Conservation (phyloP, 1,140 invertebrate species). For the Pentalonia nigronervosa region DNA sequence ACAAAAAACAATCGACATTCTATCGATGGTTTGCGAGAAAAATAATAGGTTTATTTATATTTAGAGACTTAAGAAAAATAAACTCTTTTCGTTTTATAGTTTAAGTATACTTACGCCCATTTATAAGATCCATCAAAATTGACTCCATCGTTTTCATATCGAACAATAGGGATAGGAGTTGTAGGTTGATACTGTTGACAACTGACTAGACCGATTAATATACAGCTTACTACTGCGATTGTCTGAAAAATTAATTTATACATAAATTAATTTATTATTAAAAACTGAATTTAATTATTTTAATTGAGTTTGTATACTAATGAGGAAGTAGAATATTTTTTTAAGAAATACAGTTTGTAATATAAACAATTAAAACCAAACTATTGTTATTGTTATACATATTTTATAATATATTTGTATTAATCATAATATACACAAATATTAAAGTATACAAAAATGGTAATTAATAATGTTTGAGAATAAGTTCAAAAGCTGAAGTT, state of each 20-base stretch:
- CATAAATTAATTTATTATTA: neutral
- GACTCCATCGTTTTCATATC: slow-evolving; percentile 68
- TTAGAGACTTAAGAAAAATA: neutral
- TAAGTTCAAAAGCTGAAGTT: neutral
- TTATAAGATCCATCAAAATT: slow-evolving; percentile 75
- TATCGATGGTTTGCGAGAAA: neutral
- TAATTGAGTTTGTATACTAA: neutral
- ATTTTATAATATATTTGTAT: too few species aligned
- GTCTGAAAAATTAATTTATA: slow-evolving; percentile 20
- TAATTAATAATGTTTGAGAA: neutral
- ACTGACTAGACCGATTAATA: slow-evolving; percentile 32
- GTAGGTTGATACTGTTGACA: slow-evolving; percentile 57
- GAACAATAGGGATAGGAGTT: slow-evolving; percentile 67
- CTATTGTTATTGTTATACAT: neutral
- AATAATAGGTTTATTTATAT: neutral
- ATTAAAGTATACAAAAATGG: neutral
- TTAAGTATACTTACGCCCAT: slow-evolving; percentile 66
- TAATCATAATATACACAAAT: too few species aligned
- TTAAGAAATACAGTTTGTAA: neutral
- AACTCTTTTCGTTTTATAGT: neutral
- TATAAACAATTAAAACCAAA: neutral
- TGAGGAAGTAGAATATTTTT: neutral
- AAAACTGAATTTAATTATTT: neutral
- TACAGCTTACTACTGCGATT: slow-evolving; percentile 37
- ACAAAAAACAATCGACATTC: neutral